A percentile compares a stretch with the other conserved stretches of the same genome.
Evolutionary conservation across 2,113 vertebrate genomes (phyloP).

Genomic region (Odocoileus virginianus): DNA sequence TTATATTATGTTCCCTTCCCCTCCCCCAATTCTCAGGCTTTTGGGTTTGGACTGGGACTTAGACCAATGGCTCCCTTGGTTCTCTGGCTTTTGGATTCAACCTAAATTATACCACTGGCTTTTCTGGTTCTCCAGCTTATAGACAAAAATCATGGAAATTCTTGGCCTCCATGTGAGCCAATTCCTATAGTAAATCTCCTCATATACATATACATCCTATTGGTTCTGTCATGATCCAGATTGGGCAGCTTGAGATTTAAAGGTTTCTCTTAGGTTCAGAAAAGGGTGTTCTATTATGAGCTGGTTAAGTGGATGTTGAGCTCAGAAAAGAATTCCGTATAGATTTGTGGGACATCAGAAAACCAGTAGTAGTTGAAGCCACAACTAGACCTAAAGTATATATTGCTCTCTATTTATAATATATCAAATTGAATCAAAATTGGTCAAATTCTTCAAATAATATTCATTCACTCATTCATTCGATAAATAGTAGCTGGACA

Average conservation of each 20-base stretch:
- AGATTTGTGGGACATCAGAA: not conserved
- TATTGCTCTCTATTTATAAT: not conserved
- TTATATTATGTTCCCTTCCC: not conserved
- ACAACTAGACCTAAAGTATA: not conserved
- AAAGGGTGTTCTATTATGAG: not conserved
- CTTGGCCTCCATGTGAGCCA: not conserved
- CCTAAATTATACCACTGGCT: not conserved
- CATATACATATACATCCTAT: not conserved
- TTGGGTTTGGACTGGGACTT: not conserved
- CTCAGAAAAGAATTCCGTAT: not conserved
- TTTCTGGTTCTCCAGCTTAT: not conserved
- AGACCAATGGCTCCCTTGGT: not conserved
- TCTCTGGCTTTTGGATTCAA: not conserved
- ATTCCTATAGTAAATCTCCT: not conserved
- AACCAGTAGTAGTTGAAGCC: not conserved
- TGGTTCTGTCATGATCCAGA: not conserved
- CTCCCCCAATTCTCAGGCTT: not conserved
- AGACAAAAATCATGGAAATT: not conserved
- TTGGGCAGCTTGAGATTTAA: not conserved
- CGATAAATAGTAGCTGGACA: not conserved
- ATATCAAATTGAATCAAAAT: not conserved
- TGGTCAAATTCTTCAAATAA: not conserved
- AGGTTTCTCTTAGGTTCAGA: not conserved
- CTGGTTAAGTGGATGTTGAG: not conserved
- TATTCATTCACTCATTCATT: not conserved